phyloP scores from a whole-genome alignment of 2,888 invertebrate species.

The Habroteleia sp. region DNA sequence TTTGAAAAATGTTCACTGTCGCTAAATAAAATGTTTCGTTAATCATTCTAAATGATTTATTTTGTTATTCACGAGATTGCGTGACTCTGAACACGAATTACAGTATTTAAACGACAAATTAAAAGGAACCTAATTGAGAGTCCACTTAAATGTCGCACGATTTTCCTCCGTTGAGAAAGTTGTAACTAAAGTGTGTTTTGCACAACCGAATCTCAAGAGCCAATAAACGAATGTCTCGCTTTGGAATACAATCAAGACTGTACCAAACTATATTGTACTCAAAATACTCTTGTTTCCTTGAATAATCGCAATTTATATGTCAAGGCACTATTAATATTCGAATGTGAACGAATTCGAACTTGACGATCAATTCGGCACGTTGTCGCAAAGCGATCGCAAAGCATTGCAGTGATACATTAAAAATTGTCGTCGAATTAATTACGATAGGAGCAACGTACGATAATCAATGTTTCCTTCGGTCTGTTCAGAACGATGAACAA shows the following conservation, averaged over 20 bases:
- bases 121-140: constrained; percentile 16
- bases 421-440: constrained; percentile 19
- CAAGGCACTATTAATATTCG: constrained; percentile 41
- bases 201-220: constrained; percentile 30
- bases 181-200: constrained; percentile 30
- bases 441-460: constrained; percentile 18
- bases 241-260: constrained; percentile 55
- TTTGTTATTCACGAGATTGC: constrained; percentile 54
- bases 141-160: constrained; percentile 39
- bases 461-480: constrained; percentile 40
- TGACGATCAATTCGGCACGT: constrained; percentile 12
- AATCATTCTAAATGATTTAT: constrained; percentile 46
- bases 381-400: constrained; percentile 21
- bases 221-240: constrained; percentile 53
- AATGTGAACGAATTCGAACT: constrained; percentile 29
- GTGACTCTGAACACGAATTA: constrained; percentile 46
- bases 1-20: constrained; percentile 10
- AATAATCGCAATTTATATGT: constrained; percentile 49
- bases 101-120: constrained; percentile 48
- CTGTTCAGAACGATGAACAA: constrained; percentile 7
- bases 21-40: constrained; percentile 46
- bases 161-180: constrained; percentile 25
- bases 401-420: constrained; percentile 16
- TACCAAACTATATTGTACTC: constrained; percentile 49
- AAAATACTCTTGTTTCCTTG: constrained; percentile 51